Conservation (phyloP, 2,797 vertebrate species). For the Emydoidea blandingii region DNA sequence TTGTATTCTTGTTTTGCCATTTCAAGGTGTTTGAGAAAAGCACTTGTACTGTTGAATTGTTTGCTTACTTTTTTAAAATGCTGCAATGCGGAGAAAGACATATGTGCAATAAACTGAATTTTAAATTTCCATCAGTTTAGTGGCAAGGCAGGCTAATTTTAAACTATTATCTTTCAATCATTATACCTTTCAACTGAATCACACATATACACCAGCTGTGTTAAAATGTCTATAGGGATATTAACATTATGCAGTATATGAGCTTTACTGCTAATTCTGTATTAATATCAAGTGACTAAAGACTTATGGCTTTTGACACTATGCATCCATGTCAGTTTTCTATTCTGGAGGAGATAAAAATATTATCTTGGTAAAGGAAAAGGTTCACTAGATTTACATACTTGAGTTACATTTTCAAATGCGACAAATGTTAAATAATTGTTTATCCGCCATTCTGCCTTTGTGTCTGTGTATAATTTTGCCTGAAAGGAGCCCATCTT, state of each 20-base stretch:
- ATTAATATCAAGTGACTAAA: slow-evolving; percentile 50
- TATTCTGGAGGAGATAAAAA: not conserved
- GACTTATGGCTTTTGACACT: slow-evolving; percentile 12
- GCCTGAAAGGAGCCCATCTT: not conserved
- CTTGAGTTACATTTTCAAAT: slow-evolving; percentile 3
- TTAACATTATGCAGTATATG: slow-evolving; percentile 48
- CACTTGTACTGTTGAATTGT: not conserved
- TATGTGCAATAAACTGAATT: slow-evolving; percentile 56
- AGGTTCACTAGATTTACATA: not conserved
- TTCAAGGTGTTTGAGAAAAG: slow-evolving; percentile 27
- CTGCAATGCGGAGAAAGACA: slow-evolving; percentile 41
- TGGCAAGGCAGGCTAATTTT: slow-evolving; percentile 60
- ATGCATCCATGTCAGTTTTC: not conserved
- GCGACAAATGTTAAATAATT: not conserved
- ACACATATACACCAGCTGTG: slow-evolving; percentile 34
- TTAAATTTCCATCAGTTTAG: slow-evolving; percentile 59
- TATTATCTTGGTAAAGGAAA: not conserved
- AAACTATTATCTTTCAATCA: slow-evolving; percentile 62
- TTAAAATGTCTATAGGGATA: slow-evolving; percentile 52
- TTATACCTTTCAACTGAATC: slow-evolving; percentile 60
- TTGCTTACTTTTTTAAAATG: slow-evolving; percentile 41
- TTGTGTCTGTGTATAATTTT: not conserved
- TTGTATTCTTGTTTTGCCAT: not conserved
- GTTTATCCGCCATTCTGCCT: not conserved
- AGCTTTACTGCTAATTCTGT: slow-evolving; percentile 32